Conservation (phyloP, 1,140 invertebrate species). For the Temnothorax curvispinosus region DNA sequence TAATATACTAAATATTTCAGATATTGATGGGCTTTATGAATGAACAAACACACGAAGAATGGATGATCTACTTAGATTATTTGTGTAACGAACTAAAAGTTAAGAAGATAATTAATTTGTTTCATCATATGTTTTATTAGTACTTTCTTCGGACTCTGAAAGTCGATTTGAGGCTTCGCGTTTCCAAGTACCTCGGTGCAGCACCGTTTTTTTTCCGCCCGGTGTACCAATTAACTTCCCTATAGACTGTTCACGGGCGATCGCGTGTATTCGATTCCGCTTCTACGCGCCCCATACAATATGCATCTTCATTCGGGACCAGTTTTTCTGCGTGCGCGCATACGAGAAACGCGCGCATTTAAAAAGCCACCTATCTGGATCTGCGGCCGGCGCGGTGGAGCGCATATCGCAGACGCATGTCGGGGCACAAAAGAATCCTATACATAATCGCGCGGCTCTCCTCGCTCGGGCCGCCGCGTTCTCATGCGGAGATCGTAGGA, state of each 20-base stretch:
- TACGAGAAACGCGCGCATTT: constrained; percentile 37
- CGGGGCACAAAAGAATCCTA: constrained; percentile 53
- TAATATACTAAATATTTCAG: no score
- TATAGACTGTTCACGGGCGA: constrained; percentile 8
- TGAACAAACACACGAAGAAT: not conserved
- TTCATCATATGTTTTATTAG: not conserved
- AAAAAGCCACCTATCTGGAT: constrained; percentile 51
- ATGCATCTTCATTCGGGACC: constrained; percentile 60
- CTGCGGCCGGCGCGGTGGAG: not conserved
- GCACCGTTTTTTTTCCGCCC: not conserved
- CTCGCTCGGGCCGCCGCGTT: not conserved
- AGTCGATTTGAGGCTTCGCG: not conserved
- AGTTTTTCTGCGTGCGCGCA: constrained; percentile 50
- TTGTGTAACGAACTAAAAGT: not conserved
- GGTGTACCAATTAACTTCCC: constrained; percentile 34
- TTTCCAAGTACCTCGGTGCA: constrained; percentile 8
- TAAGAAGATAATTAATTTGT: not conserved
- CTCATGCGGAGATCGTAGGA: constrained; percentile 50
- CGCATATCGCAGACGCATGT: constrained; percentile 37
- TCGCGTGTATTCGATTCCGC: constrained; percentile 26
- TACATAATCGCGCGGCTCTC: constrained; percentile 41
- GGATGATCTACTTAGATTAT: not conserved
- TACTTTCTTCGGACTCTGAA: not conserved
- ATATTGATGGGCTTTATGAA: no score
- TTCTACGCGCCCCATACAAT: constrained; percentile 43